Evolutionary conservation across 1,140 invertebrate genomes (phyloP).

Genomic region (Aethina tumida): DNA sequence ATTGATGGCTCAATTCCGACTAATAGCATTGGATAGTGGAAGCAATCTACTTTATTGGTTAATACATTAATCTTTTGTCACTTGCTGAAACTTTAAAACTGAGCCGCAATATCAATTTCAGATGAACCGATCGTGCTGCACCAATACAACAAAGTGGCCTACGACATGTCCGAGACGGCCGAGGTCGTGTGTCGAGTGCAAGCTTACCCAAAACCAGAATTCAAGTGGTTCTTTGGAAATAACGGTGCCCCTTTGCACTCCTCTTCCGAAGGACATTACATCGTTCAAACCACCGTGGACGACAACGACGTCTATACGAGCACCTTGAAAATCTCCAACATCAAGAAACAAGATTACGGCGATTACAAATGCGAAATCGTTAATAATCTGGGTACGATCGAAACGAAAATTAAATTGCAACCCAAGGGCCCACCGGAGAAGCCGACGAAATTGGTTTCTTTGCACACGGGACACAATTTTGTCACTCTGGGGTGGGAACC

Average conservation of each 20-base stretch:
- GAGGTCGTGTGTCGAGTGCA: slow-evolving; percentile 81
- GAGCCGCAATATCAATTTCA: no score
- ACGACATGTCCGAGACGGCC: slow-evolving; percentile 71
- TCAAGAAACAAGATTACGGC: slow-evolving; percentile 74
- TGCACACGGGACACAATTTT: slow-evolving; percentile 62
- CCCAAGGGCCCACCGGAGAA: slow-evolving; percentile 76
- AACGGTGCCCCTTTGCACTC: slow-evolving; percentile 60
- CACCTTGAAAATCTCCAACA: slow-evolving; percentile 62
- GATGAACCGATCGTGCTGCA: slow-evolving; percentile 77
- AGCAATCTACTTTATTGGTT: no score
- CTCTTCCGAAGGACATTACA: slow-evolving; percentile 75
- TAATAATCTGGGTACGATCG: slow-evolving; percentile 65
- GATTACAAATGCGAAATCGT: slow-evolving; percentile 79
- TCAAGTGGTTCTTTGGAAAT: slow-evolving; percentile 78
- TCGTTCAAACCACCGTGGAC: slow-evolving; percentile 67
- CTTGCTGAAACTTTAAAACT: no score
- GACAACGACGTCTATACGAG: slow-evolving; percentile 81
- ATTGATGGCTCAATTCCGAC: no score
- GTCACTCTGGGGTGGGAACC: slow-evolving; percentile 74
- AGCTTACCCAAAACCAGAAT: slow-evolving; percentile 83
- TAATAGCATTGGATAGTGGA: no score
- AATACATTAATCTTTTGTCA: no score
- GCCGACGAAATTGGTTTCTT: slow-evolving; percentile 57
- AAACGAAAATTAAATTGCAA: slow-evolving; percentile 68
- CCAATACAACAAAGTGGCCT: slow-evolving; percentile 81